These are phyloP conservation scores for Eriocheir sinensis DNA, from an alignment of 1,140 invertebrate species.

Conservation along the genomic window DNA sequence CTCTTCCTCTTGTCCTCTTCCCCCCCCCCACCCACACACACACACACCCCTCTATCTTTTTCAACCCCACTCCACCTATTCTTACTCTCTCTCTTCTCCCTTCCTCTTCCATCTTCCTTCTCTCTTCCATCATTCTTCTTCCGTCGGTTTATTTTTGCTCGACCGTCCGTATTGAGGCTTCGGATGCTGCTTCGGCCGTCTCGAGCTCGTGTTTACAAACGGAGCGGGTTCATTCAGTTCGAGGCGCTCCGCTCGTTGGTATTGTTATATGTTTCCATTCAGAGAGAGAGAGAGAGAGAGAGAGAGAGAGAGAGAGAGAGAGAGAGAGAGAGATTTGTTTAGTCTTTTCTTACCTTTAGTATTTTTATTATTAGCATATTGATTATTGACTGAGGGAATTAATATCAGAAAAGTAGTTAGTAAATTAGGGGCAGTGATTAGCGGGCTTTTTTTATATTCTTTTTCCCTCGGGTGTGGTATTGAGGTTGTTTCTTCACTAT, in stretches of 20 bases:
- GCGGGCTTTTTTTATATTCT: too few species aligned
- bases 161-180: background rate
- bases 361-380: too few species aligned
- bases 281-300: background rate
- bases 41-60: background rate
- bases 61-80: background rate
- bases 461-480: too few species aligned
- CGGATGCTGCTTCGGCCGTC: background rate
- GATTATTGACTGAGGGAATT: too few species aligned
- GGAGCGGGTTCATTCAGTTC: background rate
- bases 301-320: constrained; percentile 22
- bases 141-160: background rate
- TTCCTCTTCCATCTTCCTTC: background rate
- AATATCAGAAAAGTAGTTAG: too few species aligned
- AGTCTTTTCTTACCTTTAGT: too few species aligned
- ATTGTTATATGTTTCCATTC: background rate
- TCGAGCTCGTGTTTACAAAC: background rate
- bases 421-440: too few species aligned
- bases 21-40: background rate
- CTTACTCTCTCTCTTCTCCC: background rate
- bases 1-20: background rate
- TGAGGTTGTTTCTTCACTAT: too few species aligned
- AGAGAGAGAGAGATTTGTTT: constrained; percentile 23
- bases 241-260: background rate
- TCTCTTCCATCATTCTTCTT: background rate